Conservation (phyloP, 2,888 invertebrate species). For the Eupeodes luniger region DNA sequence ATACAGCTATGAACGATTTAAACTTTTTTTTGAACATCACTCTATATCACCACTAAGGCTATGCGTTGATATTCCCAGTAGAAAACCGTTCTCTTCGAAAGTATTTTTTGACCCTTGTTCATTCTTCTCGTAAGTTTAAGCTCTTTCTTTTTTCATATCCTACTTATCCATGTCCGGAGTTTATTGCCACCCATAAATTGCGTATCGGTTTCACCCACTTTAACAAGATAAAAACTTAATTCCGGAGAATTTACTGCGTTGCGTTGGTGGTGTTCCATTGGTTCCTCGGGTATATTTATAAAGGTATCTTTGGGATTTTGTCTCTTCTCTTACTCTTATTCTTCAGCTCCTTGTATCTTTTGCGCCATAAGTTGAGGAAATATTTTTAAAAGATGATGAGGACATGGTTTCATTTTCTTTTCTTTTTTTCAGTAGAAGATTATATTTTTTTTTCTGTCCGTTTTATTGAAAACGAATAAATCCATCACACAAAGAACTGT, state of each 20-base stretch:
- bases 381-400: conserved; percentile 23
- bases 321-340: background rate
- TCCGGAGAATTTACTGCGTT: conserved; percentile 43
- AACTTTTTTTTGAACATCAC: too few relatives aligned
- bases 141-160: conserved; percentile 24
- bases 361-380: background rate
- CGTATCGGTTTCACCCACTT: conserved; percentile 71
- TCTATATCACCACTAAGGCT: too few relatives aligned
- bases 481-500: background rate
- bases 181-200: conserved; percentile 69
- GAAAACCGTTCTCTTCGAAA: too few relatives aligned
- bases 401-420: background rate
- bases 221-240: conserved; percentile 72
- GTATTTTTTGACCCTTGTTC: too few relatives aligned
- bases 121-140: background rate
- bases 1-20: too few relatives aligned
- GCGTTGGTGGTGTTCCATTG: background rate
- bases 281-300: background rate
- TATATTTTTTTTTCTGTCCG: conserved; percentile 8
- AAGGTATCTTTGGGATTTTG: background rate
- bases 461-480: conserved; percentile 27
- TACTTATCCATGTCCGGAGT: conserved; percentile 60
- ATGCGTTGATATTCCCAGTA: too few relatives aligned
- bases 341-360: background rate
- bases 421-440: background rate